These are phyloP conservation scores for Agelaius tricolor DNA, from an alignment of 2,113 vertebrate genomes.

Conservation along the genomic window DNA sequence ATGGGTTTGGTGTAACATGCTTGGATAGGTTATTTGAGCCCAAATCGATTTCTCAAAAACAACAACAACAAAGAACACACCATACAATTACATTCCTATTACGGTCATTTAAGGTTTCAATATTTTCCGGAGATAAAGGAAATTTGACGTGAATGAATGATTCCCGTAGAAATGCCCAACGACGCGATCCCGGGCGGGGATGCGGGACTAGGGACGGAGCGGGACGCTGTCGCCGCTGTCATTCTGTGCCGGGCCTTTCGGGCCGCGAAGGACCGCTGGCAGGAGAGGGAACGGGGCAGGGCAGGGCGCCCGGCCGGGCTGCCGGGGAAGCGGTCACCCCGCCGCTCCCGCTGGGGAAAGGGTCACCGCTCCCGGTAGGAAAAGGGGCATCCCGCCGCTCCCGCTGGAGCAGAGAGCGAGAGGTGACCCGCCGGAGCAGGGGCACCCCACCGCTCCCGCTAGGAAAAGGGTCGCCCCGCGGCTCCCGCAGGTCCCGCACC, in stretches of 20 bases:
- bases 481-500: neutral
- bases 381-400: rapidly evolving
- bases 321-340: neutral
- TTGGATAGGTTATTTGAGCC: constrained; percentile 50
- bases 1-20: constrained; percentile 30
- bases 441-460: rapidly evolving
- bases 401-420: rapidly evolving
- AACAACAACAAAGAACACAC: neutral
- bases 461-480: neutral
- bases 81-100: constrained; percentile 1
- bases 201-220: neutral
- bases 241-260: neutral
- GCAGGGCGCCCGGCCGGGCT: neutral
- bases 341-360: rapidly evolving
- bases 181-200: neutral
- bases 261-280: neutral
- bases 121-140: constrained; percentile 12
- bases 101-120: neutral
- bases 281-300: neutral
- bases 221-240: neutral
- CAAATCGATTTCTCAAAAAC: constrained; percentile 46
- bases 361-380: rapidly evolving
- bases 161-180: neutral
- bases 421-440: too few species aligned
- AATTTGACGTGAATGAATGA: neutral